Evolutionary conservation across 2,113 vertebrate species (phyloP).

Genomic region (Perca fluviatilis): DNA sequence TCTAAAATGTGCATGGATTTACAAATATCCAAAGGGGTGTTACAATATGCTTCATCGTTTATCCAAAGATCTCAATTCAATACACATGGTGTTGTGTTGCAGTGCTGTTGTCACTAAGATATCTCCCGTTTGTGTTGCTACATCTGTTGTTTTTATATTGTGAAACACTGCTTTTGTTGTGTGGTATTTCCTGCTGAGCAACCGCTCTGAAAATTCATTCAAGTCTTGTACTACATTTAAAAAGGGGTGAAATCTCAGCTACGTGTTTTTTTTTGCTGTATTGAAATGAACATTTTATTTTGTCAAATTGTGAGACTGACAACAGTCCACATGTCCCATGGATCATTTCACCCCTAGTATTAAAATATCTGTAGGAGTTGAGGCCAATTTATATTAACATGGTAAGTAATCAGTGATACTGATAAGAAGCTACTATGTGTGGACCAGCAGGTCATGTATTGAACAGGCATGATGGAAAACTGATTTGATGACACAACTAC

Average conservation of each 20-base stretch:
- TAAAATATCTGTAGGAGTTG: background rate
- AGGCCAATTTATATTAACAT: background rate
- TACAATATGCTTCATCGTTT: background rate
- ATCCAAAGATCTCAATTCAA: background rate
- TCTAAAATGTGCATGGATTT: background rate
- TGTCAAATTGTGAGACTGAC: background rate
- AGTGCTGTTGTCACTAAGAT: slow-evolving; percentile 16
- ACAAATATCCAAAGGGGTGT: background rate
- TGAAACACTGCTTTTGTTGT: slow-evolving; percentile 19
- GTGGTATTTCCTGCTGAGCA: slow-evolving; percentile 19
- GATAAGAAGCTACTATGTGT: background rate
- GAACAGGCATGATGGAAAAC: slow-evolving; percentile 24
- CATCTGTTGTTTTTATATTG: slow-evolving; percentile 11
- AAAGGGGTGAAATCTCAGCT: background rate
- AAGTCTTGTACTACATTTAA: background rate
- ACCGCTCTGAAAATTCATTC: background rate
- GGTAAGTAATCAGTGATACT: slow-evolving; percentile 51
- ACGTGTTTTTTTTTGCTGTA: background rate
- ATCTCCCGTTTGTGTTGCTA: slow-evolving; percentile 4
- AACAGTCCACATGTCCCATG: background rate
- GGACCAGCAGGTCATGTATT: background rate
- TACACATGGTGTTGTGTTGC: background rate
- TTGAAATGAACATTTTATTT: background rate
- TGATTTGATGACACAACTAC: background rate
- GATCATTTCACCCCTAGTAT: background rate